Evolutionary conservation across 1,140 invertebrate genomes (phyloP).

Genomic region (Paramacrobiotus metropolitanus): DNA sequence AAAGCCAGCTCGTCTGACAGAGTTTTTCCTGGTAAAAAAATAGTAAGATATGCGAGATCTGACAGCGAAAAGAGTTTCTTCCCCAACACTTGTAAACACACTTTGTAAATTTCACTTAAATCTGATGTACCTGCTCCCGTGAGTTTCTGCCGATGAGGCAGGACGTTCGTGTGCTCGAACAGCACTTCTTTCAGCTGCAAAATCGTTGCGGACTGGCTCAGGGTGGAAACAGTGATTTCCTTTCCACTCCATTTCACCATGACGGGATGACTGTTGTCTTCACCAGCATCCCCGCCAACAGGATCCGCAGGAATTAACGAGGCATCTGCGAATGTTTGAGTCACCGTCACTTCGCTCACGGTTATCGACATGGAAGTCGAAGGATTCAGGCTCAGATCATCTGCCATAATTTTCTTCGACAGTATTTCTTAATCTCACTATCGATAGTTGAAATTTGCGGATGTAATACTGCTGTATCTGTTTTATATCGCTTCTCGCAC

Average conservation of each 20-base stretch:
- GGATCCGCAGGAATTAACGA: no score
- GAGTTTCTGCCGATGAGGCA: constrained; percentile 69
- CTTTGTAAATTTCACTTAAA: neutral
- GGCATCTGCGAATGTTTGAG: no score
- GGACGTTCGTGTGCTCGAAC: constrained; percentile 51
- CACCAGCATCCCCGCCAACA: no score
- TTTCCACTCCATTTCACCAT: constrained; percentile 75
- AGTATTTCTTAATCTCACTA: no score
- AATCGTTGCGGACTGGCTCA: constrained; percentile 22
- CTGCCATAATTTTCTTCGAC: no score
- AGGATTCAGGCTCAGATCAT: no score
- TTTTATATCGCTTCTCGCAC: no score
- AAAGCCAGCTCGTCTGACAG: neutral
- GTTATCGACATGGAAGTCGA: no score
- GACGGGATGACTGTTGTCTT: constrained; percentile 16
- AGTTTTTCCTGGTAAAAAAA: neutral
- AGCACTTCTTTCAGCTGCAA: constrained; percentile 41
- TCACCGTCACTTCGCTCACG: no score
- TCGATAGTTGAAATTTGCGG: no score
- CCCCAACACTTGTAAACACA: no score
- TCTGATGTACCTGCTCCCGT: constrained; percentile 32
- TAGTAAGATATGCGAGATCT: neutral
- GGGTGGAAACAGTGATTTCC: constrained; percentile 42
- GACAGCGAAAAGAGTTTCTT: neutral
- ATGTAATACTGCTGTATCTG: no score